Base-by-base conservation (phyloP, 23 tunicate species). In the Phallusia fumigata region DNA sequence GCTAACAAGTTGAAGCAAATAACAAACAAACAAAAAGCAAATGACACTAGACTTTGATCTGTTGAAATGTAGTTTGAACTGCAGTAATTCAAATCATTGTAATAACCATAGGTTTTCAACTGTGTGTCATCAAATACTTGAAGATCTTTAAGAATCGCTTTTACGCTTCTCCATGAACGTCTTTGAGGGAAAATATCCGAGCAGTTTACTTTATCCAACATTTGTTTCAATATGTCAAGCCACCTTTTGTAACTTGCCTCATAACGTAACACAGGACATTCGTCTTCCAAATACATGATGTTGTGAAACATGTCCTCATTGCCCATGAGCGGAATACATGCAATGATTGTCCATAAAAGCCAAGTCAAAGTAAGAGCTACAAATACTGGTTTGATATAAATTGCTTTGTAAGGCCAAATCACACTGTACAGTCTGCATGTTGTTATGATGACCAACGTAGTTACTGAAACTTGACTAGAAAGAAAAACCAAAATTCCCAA, bases 341-440 rank as follows among this genome's bases (percentile, higher is more conserved):
- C 69, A 21, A 58, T 24, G 1, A 13, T 21, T 16, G 69, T 58
- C 69, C 69, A 58, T 1, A 58, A 22, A 58, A 58, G 8, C 69
- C 69, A 58, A 58, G 69, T 3, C 28, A 58, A 24, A 58, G 28
- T 1, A 24, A 58, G 69, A 3, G 26, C 5, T 21, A 58, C 26
- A 24, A 58, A 1, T 3, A 58, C 69, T 21, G 69, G 69, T 16
- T 58, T 58, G 11, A 58, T 58, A 21, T 58, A 16, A 58, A 58
- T 24, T 58, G 28, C 13, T 58, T 58, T 58, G 69, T 58, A 58
- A 22, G 69, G 69, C 69, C 69, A 58, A 13, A 13, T 22, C 1
- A 58, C 69, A 24, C 69, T 58, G 69, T 58, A 58, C 69, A 58
- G 28, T 13, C 69, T 58, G 28, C 69, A 58, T 58, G 69, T 21